phyloP scores from a whole-genome alignment of 2,888 invertebrate species.

The Eupithecia dodoneata region DNA sequence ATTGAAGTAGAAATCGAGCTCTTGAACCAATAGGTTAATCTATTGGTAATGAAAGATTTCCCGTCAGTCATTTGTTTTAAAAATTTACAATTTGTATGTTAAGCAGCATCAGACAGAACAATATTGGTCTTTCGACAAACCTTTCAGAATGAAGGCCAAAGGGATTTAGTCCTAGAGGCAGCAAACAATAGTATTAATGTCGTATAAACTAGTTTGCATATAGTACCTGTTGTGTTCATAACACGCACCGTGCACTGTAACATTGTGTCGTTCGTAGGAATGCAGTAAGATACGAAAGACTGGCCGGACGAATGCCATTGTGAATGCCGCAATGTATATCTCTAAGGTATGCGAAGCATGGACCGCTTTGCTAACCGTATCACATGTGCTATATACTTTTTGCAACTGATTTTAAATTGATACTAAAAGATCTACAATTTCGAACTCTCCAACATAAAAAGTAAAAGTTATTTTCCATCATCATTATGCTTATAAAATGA shows the following conservation, averaged over 20 bases:
- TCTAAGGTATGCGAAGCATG: constrained; percentile 85
- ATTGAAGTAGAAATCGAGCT: background rate
- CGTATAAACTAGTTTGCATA: background rate
- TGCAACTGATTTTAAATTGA: constrained; percentile 2
- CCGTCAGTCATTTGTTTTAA: background rate
- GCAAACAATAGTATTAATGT: background rate
- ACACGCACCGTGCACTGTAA: constrained; percentile 48
- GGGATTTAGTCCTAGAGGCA: background rate
- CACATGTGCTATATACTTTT: background rate
- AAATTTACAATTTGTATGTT: background rate
- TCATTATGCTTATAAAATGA: background rate
- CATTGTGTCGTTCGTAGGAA: constrained; percentile 81
- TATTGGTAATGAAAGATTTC: background rate
- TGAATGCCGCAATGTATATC: constrained; percentile 87
- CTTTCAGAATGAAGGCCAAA: background rate
- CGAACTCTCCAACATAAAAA: background rate
- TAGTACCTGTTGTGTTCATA: background rate
- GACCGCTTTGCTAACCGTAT: constrained; percentile 47
- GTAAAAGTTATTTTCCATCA: background rate
- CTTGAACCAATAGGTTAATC: background rate
- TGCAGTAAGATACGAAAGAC: constrained; percentile 85
- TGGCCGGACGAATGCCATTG: constrained; percentile 86
- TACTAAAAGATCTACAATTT: background rate
- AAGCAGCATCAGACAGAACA: background rate
- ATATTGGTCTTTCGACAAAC: background rate